phyloP scores from a whole-genome alignment of 2,113 vertebrate genomes.

The Acanthisitta chloris region DNA sequence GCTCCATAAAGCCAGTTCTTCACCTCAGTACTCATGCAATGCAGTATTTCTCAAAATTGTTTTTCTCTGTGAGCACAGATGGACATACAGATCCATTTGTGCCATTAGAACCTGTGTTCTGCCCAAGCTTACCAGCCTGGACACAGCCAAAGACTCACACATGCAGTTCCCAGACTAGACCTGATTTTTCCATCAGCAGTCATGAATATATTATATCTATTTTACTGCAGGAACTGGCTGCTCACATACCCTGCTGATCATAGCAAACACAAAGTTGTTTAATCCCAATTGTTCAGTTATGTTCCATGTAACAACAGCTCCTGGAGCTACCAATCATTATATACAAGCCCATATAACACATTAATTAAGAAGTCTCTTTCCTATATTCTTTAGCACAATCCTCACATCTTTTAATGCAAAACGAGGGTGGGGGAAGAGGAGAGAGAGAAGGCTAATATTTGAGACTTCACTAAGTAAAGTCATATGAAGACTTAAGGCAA shows the following conservation, averaged over 20 bases:
- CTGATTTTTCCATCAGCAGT: not conserved
- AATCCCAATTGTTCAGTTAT: not conserved
- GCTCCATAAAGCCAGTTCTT: not conserved
- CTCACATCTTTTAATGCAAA: not conserved
- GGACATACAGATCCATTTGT: not conserved
- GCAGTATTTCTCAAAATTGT: not conserved
- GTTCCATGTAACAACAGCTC: not conserved
- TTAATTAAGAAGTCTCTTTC: not conserved
- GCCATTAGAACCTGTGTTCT: not conserved
- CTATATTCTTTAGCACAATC: not conserved
- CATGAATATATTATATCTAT: not conserved
- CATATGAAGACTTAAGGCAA: not conserved
- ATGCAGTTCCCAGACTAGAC: not conserved
- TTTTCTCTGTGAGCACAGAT: not conserved
- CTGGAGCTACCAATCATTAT: not conserved
- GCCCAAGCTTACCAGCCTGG: not conserved
- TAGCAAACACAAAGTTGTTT: not conserved
- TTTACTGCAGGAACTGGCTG: not conserved
- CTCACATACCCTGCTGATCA: not conserved
- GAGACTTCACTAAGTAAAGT: not conserved
- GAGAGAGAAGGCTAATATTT: not conserved
- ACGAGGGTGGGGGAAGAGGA: fast-evolving
- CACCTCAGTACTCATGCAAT: not conserved
- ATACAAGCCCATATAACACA: not conserved
- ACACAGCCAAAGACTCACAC: not conserved